A percentile compares a stretch with the other conserved stretches of the same genome.
These are phyloP conservation scores for Orius insidiosus DNA, from an alignment of 1,140 invertebrate genomes.

Conservation along the genomic window DNA sequence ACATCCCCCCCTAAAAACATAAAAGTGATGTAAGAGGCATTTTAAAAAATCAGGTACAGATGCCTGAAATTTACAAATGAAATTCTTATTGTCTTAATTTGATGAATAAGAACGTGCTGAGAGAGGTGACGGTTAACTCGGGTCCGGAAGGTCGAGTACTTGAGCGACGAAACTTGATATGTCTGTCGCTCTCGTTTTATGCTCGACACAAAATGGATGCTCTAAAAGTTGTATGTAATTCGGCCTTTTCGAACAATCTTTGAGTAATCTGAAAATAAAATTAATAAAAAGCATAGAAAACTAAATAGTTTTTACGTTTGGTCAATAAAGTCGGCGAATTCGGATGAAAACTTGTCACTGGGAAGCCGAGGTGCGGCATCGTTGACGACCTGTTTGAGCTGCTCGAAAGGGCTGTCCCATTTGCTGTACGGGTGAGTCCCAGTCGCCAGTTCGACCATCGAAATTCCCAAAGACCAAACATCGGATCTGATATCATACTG, in stretches of 20 bases:
- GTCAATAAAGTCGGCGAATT: slow-evolving; percentile 76
- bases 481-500: slow-evolving; percentile 90
- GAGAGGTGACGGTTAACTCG: not conserved
- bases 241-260: slow-evolving; percentile 70
- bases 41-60: no score
- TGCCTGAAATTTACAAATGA: no score
- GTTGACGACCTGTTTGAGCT: slow-evolving; percentile 88
- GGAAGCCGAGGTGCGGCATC: slow-evolving; percentile 65
- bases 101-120: no score
- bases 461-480: slow-evolving; percentile 87
- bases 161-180: slow-evolving; percentile 72
- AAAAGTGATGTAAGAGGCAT: no score
- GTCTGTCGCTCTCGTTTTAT: slow-evolving; percentile 56
- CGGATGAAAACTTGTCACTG: slow-evolving; percentile 47
- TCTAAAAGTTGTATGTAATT: slow-evolving; percentile 83
- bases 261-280: slow-evolving; percentile 64
- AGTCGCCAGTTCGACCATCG: slow-evolving; percentile 81
- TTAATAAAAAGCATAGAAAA: not conserved
- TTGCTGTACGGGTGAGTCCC: slow-evolving; percentile 72
- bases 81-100: no score
- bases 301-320: slow-evolving; percentile 40
- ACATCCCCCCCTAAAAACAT: no score
- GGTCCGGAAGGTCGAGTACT: slow-evolving; percentile 44
- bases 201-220: slow-evolving; percentile 66
- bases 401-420: slow-evolving; percentile 92